Conservation (phyloP, 2,888 invertebrate species). For the Stenchaetothrips biformis region DNA sequence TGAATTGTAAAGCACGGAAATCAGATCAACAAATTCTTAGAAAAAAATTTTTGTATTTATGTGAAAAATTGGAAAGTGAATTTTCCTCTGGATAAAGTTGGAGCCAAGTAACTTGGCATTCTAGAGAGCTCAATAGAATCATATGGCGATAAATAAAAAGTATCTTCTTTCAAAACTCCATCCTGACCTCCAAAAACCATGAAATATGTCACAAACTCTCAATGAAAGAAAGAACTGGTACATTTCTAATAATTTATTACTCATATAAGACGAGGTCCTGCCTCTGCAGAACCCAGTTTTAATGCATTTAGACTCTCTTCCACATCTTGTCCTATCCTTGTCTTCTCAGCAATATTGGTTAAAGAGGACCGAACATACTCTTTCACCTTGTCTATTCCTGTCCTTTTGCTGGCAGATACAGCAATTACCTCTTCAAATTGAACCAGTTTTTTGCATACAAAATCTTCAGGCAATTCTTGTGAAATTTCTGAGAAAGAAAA, state of each 20-base stretch:
- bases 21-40: constrained; percentile 13
- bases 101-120: constrained; percentile 15
- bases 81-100: constrained; percentile 35
- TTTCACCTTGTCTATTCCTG: constrained; percentile 45
- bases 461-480: constrained; percentile 56
- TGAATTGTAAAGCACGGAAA: constrained; percentile 11
- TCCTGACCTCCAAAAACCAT: too few species aligned
- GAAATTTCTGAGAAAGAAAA: constrained; percentile 45
- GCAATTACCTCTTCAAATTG: constrained; percentile 72
- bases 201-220: too few species aligned
- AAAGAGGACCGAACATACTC: constrained; percentile 56
- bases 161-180: constrained; percentile 18
- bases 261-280: constrained; percentile 54
- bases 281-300: constrained; percentile 50
- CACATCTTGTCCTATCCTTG: constrained; percentile 46
- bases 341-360: constrained; percentile 58
- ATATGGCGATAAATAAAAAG: constrained; percentile 5
- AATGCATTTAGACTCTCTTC: constrained; percentile 50
- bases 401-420: constrained; percentile 60
- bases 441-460: constrained; percentile 62
- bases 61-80: constrained; percentile 42
- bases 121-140: constrained; percentile 25
- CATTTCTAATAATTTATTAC: too few species aligned
- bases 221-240: too few species aligned
- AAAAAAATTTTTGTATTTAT: constrained; percentile 3